phyloP scores from a whole-genome alignment of 2,113 vertebrate species.

The Pionites leucogaster region DNA sequence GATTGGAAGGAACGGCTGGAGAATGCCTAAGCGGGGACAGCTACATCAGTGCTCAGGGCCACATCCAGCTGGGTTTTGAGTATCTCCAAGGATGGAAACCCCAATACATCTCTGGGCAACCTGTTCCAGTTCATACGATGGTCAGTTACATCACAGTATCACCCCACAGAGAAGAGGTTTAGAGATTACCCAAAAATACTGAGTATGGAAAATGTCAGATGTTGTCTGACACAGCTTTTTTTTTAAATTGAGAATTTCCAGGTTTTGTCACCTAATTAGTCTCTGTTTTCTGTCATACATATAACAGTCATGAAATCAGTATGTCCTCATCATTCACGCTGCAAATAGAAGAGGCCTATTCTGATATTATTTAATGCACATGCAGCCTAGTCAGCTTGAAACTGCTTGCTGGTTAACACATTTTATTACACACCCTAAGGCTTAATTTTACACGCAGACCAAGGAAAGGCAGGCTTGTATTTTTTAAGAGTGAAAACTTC shows the following conservation, averaged over 20 bases:
- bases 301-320: background rate
- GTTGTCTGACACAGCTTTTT: background rate
- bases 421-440: background rate
- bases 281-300: background rate
- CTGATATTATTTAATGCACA: background rate
- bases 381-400: background rate
- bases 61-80: rapidly evolving
- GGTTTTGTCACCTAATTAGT: background rate
- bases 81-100: background rate
- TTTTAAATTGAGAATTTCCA: background rate
- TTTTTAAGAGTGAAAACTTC: background rate
- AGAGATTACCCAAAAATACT: background rate
- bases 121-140: background rate
- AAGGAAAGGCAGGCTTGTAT: background rate
- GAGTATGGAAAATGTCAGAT: background rate
- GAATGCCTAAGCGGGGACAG: background rate
- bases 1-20: background rate
- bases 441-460: background rate
- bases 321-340: background rate
- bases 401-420: background rate
- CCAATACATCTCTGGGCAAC: background rate
- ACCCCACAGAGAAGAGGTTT: background rate
- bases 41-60: background rate
- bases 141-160: background rate
- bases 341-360: background rate